phyloP scores from a whole-genome alignment of 2,888 invertebrate species.

The Lucinisca nassula region DNA sequence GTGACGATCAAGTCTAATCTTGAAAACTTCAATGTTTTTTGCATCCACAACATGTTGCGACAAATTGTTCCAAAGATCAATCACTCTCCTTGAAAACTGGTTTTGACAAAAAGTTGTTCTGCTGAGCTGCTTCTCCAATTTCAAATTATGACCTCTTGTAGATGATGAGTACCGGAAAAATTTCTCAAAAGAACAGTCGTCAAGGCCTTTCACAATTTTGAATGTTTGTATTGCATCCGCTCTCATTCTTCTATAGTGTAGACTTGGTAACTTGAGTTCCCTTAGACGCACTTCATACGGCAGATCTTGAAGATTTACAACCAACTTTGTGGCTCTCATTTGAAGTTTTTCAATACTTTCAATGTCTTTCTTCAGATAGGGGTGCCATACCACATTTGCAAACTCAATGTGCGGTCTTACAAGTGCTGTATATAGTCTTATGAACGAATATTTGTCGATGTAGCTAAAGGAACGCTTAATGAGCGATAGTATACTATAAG shows the following conservation, averaged over 20 bases:
- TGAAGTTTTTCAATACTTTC: background rate
- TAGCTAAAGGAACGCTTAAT: constrained; percentile 31
- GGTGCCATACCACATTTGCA: constrained; percentile 8
- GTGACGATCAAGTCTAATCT: background rate
- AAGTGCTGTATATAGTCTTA: constrained; percentile 4
- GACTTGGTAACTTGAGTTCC: constrained; percentile 13
- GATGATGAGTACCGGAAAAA: background rate
- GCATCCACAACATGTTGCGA: background rate
- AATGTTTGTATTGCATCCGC: constrained; percentile 14
- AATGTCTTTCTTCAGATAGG: background rate
- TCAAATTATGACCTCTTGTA: background rate
- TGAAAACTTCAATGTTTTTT: background rate
- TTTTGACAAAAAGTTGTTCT: background rate
- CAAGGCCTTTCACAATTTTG: too few species aligned
- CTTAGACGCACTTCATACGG: background rate
- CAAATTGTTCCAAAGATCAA: background rate
- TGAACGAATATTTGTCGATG: constrained; percentile 16
- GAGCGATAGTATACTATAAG: constrained; percentile 31
- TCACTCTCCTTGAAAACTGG: background rate
- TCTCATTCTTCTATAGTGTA: background rate
- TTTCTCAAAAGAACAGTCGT: background rate
- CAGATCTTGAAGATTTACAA: background rate
- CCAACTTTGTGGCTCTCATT: constrained; percentile 5
- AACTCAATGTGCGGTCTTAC: background rate
- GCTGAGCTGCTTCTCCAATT: background rate